Evolutionary conservation across 2,888 invertebrate species (phyloP).

Genomic region (Trachelus troglodyta): DNA sequence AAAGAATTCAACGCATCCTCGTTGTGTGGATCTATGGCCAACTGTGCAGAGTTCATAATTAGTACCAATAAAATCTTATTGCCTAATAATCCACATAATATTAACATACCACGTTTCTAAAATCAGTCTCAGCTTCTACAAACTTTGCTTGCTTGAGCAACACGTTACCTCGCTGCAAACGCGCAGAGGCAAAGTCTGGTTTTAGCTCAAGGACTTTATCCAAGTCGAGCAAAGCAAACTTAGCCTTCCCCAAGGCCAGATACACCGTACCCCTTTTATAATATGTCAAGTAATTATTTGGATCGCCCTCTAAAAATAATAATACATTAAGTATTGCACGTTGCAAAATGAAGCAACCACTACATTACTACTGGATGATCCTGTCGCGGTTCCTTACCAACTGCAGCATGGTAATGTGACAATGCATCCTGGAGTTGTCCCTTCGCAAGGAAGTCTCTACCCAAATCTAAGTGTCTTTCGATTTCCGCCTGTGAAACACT

Average conservation of each 20-base stretch:
- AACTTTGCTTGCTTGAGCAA: slow-evolving; percentile 91
- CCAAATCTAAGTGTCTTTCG: slow-evolving; percentile 93
- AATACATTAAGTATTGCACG: background rate
- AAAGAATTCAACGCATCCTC: slow-evolving; percentile 77
- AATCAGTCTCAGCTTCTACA: slow-evolving; percentile 84
- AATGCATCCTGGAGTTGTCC: slow-evolving; percentile 97
- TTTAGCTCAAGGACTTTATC: slow-evolving; percentile 92
- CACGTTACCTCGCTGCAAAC: slow-evolving; percentile 85
- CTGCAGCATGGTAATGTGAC: slow-evolving; percentile 97
- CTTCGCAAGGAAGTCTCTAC: slow-evolving; percentile 89
- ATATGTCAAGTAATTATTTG: slow-evolving; percentile 94
- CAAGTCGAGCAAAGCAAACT: slow-evolving; percentile 94
- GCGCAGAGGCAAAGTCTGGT: slow-evolving; percentile 92
- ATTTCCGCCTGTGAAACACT: slow-evolving; percentile 82
- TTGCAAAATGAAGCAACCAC: background rate
- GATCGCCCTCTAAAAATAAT: slow-evolving; percentile 84
- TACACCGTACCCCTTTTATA: slow-evolving; percentile 97
- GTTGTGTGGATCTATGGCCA: slow-evolving; percentile 80
- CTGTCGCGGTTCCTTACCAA: slow-evolving; percentile 74
- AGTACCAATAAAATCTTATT: background rate
- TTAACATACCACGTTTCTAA: slow-evolving; percentile 81
- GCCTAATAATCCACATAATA: slow-evolving; percentile 39
- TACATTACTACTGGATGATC: too few relatives aligned
- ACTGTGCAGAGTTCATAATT: slow-evolving; percentile 61
- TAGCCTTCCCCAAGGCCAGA: slow-evolving; percentile 94